Evolutionary conservation across 2,888 invertebrate genomes (phyloP), one percentile per base, ranked within the genome.

Genomic region (Xestia ashworthii): DNA sequence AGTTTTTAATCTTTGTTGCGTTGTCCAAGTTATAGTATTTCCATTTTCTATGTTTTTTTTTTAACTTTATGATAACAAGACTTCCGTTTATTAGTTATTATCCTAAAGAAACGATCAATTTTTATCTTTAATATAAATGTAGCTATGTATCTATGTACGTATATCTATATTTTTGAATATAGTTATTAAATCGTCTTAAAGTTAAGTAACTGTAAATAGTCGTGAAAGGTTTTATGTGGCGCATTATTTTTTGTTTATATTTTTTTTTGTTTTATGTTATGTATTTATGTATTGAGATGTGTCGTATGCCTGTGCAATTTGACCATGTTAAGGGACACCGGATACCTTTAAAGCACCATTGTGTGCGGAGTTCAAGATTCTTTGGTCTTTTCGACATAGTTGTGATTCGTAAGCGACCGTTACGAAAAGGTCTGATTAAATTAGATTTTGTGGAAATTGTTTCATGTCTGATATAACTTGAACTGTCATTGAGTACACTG

Each of bases 141-240:
- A 96, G 95, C 91, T 94, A 95, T 95, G 94, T 95, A 95, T 95
- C 93, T 96, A 95, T 95, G 94, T 95, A 96, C 92, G 94, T 95
- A 95, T 95, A 95, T 94, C 94, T 95, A 95, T 96, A 95, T 95
- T 95, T 95, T 95, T 95, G 91, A 95, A 94, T 92, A 95, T 95
- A 95, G 95, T 93, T 91, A 94, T 93, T 94, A 95, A 92, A 94
- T 91, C 92, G 93, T 95, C 94, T 94, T 95, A 95, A 92, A 88
- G 71, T 90, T 95, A 95, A 94, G 95, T 95, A 94, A 94, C 82
- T 96, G 96, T 96, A 96, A 92, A 96, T 96, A 96, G 94, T 96
- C 89, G 95, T 95, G 96, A 94, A 95, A 94, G 62, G 95, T 95
- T 96, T 95, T 96, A 95, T 92, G 96, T 96, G 95, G 95, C 96